Evolutionary conservation across 2,888 invertebrate species (phyloP).

Genomic region (Allophyes oxyacanthae): DNA sequence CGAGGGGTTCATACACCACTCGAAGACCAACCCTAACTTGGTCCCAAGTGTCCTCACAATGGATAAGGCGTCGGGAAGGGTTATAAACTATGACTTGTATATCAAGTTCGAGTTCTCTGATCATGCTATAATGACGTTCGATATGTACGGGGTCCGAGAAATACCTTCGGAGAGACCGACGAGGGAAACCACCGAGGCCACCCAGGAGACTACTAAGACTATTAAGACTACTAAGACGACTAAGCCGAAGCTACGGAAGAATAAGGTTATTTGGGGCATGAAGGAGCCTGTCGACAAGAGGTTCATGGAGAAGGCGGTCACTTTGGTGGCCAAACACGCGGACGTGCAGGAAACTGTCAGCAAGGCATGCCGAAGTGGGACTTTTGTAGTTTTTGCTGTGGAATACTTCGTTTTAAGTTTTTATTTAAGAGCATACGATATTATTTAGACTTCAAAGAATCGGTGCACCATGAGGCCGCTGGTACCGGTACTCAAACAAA

Average conservation of each 20-base stretch:
- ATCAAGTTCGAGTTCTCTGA: slow-evolving; percentile 15
- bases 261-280: not conserved
- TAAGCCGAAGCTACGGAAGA: not conserved
- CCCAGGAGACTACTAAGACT: no score
- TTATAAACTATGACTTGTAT: slow-evolving; percentile 25
- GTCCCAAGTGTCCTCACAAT: not conserved
- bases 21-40: slow-evolving; percentile 6
- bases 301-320: not conserved
- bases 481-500: no score
- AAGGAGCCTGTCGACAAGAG: not conserved
- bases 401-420: not conserved
- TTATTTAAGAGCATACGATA: not conserved
- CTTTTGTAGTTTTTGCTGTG: not conserved
- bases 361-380: no score
- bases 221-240: no score
- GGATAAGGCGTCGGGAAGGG: not conserved
- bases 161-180: no score
- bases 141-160: slow-evolving; percentile 2
- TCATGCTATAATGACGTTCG: slow-evolving; percentile 7
- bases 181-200: no score
- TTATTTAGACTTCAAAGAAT: not conserved
- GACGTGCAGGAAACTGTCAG: slow-evolving; percentile 4
- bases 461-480: no score
- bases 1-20: not conserved
- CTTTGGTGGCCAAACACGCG: not conserved